Evolutionary conservation across 2,888 invertebrate genomes (phyloP).

Genomic region (Fragum sueziense): DNA sequence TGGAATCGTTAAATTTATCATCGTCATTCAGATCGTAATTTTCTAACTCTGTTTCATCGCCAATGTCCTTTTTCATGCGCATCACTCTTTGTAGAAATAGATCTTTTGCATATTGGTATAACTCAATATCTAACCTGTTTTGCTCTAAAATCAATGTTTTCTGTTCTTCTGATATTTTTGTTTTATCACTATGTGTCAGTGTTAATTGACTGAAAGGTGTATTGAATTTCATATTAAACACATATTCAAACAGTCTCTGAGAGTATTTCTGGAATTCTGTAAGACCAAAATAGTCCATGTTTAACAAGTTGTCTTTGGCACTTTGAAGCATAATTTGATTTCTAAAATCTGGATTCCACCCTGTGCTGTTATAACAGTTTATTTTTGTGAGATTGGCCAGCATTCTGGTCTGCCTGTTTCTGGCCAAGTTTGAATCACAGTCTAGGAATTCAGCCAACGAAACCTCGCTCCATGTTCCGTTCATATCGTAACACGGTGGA

Average conservation of each 20-base stretch:
- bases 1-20: conserved; percentile 47
- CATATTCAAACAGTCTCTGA: conserved; percentile 81
- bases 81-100: conserved; percentile 87
- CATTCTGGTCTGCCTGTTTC: conserved; percentile 98
- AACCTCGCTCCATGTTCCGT: conserved; percentile 88
- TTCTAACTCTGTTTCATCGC: conserved; percentile 24
- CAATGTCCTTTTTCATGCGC: conserved; percentile 51
- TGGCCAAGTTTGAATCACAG: conserved; percentile 96
- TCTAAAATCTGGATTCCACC: conserved; percentile 64
- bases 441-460: conserved; percentile 94
- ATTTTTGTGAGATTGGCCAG: conserved; percentile 96
- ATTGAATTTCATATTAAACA: conserved; percentile 76
- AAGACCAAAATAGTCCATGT: conserved; percentile 98
- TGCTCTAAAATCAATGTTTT: conserved; percentile 89
- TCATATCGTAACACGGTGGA: conserved; percentile 85
- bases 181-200: conserved; percentile 92
- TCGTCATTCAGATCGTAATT: conserved; percentile 6
- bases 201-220: conserved; percentile 92
- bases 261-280: conserved; percentile 93
- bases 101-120: conserved; percentile 96
- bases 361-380: conserved; percentile 92
- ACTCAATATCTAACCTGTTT: conserved; percentile 94
- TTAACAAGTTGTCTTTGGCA: conserved; percentile 96
- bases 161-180: conserved; percentile 89
- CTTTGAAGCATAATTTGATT: conserved; percentile 91